Evolutionary conservation across 2,888 invertebrate genomes (phyloP).

Genomic region (Tanytarsus gracilentus): DNA sequence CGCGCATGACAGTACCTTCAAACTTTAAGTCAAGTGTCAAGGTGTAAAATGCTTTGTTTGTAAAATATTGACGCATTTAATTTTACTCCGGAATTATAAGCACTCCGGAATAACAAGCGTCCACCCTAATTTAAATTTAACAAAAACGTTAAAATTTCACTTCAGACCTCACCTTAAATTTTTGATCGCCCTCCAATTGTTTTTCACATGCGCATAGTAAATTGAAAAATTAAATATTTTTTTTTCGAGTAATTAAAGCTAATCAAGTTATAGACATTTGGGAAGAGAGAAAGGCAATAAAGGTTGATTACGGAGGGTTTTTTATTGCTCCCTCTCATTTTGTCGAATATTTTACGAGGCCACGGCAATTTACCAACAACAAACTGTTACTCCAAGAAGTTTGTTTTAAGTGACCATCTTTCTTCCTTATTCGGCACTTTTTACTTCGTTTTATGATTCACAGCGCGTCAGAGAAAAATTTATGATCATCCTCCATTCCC

Average conservation of each 20-base stretch:
- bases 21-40: too few relatives aligned
- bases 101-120: too few relatives aligned
- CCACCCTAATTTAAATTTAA: too few relatives aligned
- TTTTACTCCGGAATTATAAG: too few relatives aligned
- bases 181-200: neutral
- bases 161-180: too few relatives aligned
- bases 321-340: neutral
- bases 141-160: too few relatives aligned
- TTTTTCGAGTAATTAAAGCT: slow-evolving; percentile 23
- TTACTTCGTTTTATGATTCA: slow-evolving; percentile 19
- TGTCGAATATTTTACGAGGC: neutral
- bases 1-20: too few relatives aligned
- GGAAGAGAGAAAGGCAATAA: slow-evolving; percentile 4
- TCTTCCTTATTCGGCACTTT: too few relatives aligned
- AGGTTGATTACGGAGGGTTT: slow-evolving; percentile 1
- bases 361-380: neutral
- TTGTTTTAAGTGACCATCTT: slow-evolving; percentile 15
- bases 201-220: neutral
- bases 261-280: slow-evolving; percentile 19
- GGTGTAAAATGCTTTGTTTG: too few relatives aligned
- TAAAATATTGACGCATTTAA: too few relatives aligned
- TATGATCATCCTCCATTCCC: slow-evolving; percentile 13
- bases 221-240: slow-evolving; percentile 15
- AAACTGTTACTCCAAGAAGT: too few relatives aligned
- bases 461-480: slow-evolving; percentile 1